These are phyloP conservation scores for Teleogryllus oceanicus DNA, from an alignment of 2,888 invertebrate genomes.

Conservation along the genomic window DNA sequence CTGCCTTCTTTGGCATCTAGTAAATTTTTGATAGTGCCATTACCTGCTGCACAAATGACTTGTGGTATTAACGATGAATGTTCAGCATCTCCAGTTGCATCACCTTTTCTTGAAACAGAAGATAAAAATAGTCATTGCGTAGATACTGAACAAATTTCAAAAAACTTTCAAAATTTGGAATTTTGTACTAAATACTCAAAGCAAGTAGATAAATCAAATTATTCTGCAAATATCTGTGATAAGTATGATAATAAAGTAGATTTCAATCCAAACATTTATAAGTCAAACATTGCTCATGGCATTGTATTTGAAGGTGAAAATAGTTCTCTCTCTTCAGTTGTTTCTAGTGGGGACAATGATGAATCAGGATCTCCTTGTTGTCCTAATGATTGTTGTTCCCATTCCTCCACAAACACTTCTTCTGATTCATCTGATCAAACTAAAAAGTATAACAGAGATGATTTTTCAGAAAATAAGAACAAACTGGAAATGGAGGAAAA, in stretches of 20 bases:
- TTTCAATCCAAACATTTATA: neutral
- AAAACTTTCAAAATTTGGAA: conserved; percentile 6
- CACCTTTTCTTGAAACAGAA: neutral
- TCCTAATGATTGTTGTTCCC: conserved; percentile 31
- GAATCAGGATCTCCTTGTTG: conserved; percentile 25
- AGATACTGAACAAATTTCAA: neutral
- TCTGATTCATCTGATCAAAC: conserved; percentile 28
- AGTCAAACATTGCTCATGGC: neutral
- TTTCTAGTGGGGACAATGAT: conserved; percentile 30
- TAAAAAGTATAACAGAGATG: neutral
- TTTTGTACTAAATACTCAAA: neutral
- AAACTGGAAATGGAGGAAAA: conserved; percentile 21
- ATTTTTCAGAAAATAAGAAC: neutral
- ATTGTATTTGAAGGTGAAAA: conserved; percentile 26
- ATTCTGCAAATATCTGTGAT: neutral
- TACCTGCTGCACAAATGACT: neutral
- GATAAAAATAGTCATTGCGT: neutral
- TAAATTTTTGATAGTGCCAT: conserved; percentile 8
- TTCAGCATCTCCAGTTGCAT: neutral
- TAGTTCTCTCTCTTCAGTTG: conserved; percentile 27
- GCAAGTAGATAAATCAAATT: neutral
- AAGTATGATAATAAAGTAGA: neutral
- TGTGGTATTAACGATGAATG: neutral
- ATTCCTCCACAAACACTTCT: conserved; percentile 26
- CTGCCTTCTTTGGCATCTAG: neutral